A percentile compares a stretch with the other conserved stretches of the same genome.
phyloP scores from a whole-genome alignment of 92 coral and sea anemone species.

The Heteractis magnifica region DNA sequence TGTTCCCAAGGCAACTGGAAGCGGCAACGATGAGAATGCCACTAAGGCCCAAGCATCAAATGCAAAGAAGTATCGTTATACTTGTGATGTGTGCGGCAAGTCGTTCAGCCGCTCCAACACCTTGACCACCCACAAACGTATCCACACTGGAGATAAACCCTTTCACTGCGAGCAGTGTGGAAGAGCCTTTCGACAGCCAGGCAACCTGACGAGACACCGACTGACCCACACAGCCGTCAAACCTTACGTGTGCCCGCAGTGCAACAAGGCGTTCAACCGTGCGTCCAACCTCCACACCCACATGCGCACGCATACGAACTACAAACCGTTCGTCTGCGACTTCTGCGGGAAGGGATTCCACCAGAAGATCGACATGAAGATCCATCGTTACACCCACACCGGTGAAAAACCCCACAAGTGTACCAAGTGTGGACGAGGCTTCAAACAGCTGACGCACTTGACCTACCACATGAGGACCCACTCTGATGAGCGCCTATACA shows the following conservation, averaged over 20 bases:
- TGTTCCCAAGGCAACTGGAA: conserved; percentile 13
- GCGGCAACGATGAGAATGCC: neutral
- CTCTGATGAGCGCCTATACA: conserved; percentile 75
- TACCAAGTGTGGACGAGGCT: conserved; percentile 95
- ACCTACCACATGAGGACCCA: conserved; percentile 97
- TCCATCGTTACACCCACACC: conserved; percentile 96
- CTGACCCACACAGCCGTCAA: conserved; percentile 87
- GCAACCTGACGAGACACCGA: conserved; percentile 78
- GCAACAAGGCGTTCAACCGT: conserved; percentile 97
- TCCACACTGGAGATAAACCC: conserved; percentile 83
- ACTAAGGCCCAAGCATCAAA: conserved; percentile 5
- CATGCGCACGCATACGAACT: conserved; percentile 93
- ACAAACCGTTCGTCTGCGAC: conserved; percentile 94
- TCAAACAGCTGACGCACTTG: conserved; percentile 93
- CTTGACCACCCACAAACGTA: conserved; percentile 73
- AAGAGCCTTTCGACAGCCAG: conserved; percentile 83
- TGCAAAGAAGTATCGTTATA: conserved; percentile 64
- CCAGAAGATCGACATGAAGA: conserved; percentile 98
- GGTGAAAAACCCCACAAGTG: conserved; percentile 98
- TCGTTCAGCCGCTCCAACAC: conserved; percentile 88
- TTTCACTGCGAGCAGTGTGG: conserved; percentile 82
- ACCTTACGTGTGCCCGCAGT: conserved; percentile 92
- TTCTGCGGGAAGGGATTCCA: conserved; percentile 97
- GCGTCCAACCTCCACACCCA: conserved; percentile 98
- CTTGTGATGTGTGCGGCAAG: conserved; percentile 72